Conservation (phyloP, 2,888 invertebrate species). For the Heliconius charithonia region DNA sequence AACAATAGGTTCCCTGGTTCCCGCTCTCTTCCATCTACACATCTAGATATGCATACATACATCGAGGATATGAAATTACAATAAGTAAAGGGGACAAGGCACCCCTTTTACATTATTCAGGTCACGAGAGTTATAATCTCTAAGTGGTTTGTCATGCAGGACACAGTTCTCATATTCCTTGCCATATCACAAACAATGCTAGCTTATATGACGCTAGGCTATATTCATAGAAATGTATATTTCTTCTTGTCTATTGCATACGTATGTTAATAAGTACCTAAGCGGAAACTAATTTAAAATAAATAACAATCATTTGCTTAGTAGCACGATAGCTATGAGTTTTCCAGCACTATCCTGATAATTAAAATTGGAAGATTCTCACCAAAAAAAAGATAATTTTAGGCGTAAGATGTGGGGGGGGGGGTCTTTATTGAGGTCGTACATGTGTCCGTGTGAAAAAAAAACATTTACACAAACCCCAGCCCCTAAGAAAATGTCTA, state of each 20-base stretch:
- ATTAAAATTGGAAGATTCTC: no score
- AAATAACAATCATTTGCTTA: no score
- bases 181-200: neutral
- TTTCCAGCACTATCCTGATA: no score
- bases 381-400: no score
- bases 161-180: conserved; percentile 14
- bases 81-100: conserved; percentile 7
- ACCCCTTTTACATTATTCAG: conserved; percentile 19
- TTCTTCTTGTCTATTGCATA: neutral
- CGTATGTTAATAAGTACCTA: neutral
- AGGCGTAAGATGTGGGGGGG: no score
- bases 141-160: conserved; percentile 22
- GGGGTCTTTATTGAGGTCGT: no score
- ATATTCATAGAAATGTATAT: neutral
- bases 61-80: neutral
- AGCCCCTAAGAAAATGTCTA: no score
- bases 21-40: neutral
- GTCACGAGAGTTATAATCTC: conserved; percentile 15
- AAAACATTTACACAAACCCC: no score
- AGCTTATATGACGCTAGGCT: neutral
- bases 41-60: neutral
- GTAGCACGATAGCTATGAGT: no score
- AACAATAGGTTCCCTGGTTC: no score
- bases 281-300: neutral
- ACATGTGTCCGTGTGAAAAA: no score